phyloP scores from a whole-genome alignment of 1,140 invertebrate species.

The Pseudomyrmex sp. region DNA sequence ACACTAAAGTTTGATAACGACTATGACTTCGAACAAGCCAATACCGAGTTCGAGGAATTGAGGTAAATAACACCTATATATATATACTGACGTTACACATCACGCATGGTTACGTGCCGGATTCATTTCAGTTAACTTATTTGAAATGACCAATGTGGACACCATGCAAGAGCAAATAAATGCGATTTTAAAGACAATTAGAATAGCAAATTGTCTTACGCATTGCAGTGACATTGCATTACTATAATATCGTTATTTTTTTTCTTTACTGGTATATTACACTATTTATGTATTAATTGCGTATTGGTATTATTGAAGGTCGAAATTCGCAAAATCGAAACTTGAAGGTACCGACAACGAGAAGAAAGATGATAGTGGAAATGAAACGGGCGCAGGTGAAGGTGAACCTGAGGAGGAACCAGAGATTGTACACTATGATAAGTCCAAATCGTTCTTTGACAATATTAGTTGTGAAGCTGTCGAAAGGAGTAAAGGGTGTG shows the following conservation, averaged over 20 bases:
- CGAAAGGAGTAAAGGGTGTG: slow-evolving; percentile 93
- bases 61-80: slow-evolving; percentile 82
- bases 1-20: slow-evolving; percentile 97
- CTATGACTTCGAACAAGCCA: slow-evolving; percentile 99
- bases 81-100: neutral
- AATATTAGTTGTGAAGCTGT: slow-evolving; percentile 99
- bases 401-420: slow-evolving; percentile 91
- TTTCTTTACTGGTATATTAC: neutral
- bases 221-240: slow-evolving; percentile 70
- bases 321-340: slow-evolving; percentile 93
- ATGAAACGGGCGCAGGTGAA: slow-evolving; percentile 93
- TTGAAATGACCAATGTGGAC: slow-evolving; percentile 78
- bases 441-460: slow-evolving; percentile 99
- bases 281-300: neutral
- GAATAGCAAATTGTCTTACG: slow-evolving; percentile 69
- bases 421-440: slow-evolving; percentile 94
- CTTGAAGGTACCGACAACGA: slow-evolving; percentile 90
- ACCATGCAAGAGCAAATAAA: slow-evolving; percentile 76
- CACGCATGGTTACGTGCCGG: slow-evolving; percentile 75
- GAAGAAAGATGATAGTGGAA: slow-evolving; percentile 94
- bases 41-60: slow-evolving; percentile 97
- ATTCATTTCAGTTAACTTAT: slow-evolving; percentile 70
- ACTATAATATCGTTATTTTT: slow-evolving; percentile 6
- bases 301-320: slow-evolving; percentile 77
- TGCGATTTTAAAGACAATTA: slow-evolving; percentile 73